phyloP scores from a whole-genome alignment of 2,797 vertebrate species.

The Gallinago solitaria region DNA sequence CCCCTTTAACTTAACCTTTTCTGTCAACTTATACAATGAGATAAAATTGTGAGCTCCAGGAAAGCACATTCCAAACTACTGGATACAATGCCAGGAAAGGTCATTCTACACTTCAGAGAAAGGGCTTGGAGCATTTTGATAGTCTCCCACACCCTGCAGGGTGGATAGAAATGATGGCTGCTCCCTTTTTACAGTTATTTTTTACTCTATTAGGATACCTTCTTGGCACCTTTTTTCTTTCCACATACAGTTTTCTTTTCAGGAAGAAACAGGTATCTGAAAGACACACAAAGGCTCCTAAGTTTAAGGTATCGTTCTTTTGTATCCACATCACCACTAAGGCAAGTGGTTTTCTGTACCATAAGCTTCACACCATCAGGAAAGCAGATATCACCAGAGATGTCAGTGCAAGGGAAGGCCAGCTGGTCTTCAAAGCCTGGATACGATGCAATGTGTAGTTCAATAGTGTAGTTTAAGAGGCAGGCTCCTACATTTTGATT shows the following conservation, averaged over 20 bases:
- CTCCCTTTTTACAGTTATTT: neutral
- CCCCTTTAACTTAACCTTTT: neutral
- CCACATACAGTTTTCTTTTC: neutral
- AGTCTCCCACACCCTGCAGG: neutral
- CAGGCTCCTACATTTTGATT: neutral
- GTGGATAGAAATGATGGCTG: neutral
- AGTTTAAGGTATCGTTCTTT: neutral
- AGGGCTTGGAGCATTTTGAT: neutral
- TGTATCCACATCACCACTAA: neutral
- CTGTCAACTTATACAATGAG: neutral
- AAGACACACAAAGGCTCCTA: neutral
- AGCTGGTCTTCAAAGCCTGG: neutral
- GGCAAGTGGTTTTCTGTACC: neutral
- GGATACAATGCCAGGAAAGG: neutral
- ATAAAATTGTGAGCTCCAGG: neutral
- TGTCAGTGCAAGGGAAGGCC: neutral
- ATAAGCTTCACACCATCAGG: neutral
- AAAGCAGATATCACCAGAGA: neutral
- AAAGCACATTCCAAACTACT: neutral
- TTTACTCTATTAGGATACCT: neutral
- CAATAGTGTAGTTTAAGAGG: neutral
- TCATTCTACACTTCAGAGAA: neutral
- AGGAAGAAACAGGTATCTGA: neutral
- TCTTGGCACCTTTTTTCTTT: neutral
- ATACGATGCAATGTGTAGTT: accelerated